These are phyloP conservation scores for Pollachius pollachius DNA, from an alignment of 2,113 vertebrate species.

Conservation along the genomic window DNA sequence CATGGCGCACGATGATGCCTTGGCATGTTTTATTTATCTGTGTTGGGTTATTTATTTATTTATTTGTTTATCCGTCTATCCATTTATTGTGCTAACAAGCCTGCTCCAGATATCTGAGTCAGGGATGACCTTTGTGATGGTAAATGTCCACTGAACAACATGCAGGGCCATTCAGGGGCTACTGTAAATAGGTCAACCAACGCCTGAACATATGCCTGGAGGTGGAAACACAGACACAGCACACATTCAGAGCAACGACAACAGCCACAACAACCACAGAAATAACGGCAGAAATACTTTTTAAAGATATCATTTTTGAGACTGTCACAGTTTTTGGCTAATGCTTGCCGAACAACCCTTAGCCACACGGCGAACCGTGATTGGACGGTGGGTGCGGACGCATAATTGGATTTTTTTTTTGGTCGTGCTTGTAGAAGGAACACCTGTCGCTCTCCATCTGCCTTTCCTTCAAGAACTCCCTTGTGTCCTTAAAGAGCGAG, in stretches of 20 bases:
- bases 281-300: constrained; percentile 25
- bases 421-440: constrained; percentile 28
- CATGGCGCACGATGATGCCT: constrained; percentile 11
- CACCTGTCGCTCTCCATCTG: constrained; percentile 50
- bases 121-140: too few relatives aligned
- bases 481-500: constrained; percentile 11
- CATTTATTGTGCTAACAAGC: neutral
- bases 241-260: constrained; percentile 29
- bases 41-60: constrained; percentile 12
- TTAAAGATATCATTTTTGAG: constrained; percentile 32
- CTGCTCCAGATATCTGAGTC: neutral
- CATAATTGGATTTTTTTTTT: constrained; percentile 15
- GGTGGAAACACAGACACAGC: constrained; percentile 27
- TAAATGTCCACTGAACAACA: too few relatives aligned
- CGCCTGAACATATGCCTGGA: too few relatives aligned
- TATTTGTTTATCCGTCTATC: constrained; percentile 10
- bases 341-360: too few relatives aligned
- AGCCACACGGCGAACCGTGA: constrained; percentile 3
- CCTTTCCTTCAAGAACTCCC: constrained; percentile 20
- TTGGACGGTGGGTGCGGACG: constrained; percentile 17
- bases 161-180: too few relatives aligned
- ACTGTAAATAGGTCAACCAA: too few relatives aligned
- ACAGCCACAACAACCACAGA: neutral
- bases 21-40: neutral
- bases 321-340: constrained; percentile 11